phyloP scores from a whole-genome alignment of 2,797 vertebrate species.

The Urocyon cinereoargenteus region DNA sequence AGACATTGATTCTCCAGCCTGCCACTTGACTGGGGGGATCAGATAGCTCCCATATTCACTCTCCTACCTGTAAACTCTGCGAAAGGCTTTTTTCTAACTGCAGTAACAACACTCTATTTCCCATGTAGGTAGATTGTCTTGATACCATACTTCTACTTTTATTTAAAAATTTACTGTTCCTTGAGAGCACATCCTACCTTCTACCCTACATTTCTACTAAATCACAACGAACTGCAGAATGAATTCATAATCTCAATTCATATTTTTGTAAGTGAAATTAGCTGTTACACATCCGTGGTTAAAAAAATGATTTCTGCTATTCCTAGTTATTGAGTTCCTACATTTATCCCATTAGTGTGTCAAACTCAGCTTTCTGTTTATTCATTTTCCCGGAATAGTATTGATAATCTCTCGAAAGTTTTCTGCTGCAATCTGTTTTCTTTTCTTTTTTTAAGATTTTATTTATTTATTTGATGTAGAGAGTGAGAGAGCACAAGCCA shows the following conservation, averaged over 20 bases:
- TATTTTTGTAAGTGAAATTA: conserved; percentile 28
- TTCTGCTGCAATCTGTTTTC: conserved; percentile 24
- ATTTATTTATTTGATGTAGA: too few species aligned
- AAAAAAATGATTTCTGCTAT: not conserved
- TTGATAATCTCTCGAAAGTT: conserved; percentile 57
- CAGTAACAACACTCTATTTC: conserved; percentile 45
- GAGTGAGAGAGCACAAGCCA: too few species aligned
- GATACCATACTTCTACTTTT: conserved; percentile 23
- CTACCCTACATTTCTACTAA: not conserved
- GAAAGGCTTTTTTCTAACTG: not conserved
- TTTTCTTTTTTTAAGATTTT: conserved; percentile 42
- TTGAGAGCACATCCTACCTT: not conserved
- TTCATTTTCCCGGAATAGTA: conserved; percentile 63
- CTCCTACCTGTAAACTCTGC: conserved; percentile 32
- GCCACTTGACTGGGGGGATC: conserved; percentile 41
- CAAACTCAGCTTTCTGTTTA: not conserved
- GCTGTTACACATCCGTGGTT: not conserved
- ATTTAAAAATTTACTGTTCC: conserved; percentile 47
- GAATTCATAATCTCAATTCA: conserved; percentile 52
- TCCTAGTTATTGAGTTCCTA: conserved; percentile 13
- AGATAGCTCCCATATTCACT: conserved; percentile 17
- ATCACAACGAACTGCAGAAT: conserved; percentile 32
- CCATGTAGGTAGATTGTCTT: conserved; percentile 11
- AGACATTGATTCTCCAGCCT: conserved; percentile 75
- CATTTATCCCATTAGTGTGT: not conserved